phyloP scores from a whole-genome alignment of 37 sponge, comb jelly and placozoan genomes.

The Beroe ovata region DNA sequence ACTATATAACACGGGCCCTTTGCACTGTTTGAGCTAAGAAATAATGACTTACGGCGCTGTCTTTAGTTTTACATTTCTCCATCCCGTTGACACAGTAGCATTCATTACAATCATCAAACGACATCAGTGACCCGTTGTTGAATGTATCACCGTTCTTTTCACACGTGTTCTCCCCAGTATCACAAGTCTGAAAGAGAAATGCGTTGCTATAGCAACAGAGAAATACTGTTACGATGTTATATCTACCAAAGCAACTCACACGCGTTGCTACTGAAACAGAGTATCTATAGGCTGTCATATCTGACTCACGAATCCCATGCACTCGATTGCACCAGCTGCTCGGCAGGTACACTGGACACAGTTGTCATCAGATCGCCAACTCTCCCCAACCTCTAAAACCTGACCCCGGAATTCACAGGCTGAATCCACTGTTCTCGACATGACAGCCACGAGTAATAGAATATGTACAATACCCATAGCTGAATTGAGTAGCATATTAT shows the following conservation, averaged over 20 bases:
- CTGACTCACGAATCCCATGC: not conserved
- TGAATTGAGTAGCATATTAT: no score
- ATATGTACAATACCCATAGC: no score
- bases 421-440: no score
- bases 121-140: not conserved
- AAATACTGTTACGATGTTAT: no score
- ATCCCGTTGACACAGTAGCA: not conserved
- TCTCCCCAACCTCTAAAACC: not conserved
- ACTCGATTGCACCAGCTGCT: not conserved
- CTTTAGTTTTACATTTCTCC: not conserved
- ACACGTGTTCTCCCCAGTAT: not conserved
- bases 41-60: not conserved
- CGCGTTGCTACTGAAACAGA: no score
- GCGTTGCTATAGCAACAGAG: no score
- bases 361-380: not conserved
- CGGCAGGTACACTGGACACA: not conserved
- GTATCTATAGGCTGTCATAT: no score
- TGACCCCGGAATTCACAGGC: not conserved
- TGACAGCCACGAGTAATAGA: no score
- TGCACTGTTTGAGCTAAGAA: no score
- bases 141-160: not conserved
- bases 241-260: no score
- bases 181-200: not conserved
- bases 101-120: not conserved
- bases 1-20: no score